A percentile compares a stretch with the other conserved stretches of the same genome.
Conservation (phyloP, 2,113 vertebrate species). For the Cyanocitta stelleri region DNA sequence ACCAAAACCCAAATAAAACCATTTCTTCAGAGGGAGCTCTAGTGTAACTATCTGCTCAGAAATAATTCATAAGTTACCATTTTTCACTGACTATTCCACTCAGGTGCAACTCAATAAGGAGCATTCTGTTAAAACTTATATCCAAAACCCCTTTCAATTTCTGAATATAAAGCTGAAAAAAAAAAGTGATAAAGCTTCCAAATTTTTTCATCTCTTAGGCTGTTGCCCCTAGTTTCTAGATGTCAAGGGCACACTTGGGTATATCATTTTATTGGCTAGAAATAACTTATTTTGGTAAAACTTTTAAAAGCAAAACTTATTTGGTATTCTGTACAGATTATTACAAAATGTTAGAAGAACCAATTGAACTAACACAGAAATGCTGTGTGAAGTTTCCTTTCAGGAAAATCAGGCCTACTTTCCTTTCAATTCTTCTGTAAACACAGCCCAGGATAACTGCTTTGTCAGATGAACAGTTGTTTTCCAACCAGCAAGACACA, state of each 20-base stretch:
- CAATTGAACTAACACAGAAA: neutral
- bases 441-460: neutral
- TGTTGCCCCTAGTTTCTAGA: neutral
- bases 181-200: neutral
- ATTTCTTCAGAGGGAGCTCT: neutral
- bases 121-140: neutral
- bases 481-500: neutral
- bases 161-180: neutral
- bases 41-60: slow-evolving; percentile 22
- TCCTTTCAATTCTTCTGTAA: neutral
- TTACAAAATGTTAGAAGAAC: neutral
- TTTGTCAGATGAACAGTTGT: neutral
- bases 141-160: neutral
- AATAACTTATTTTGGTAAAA: neutral
- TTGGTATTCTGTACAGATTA: neutral
- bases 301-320: neutral
- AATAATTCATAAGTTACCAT: slow-evolving; percentile 48
- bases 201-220: neutral
- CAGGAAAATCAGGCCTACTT: neutral
- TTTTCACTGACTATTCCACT: slow-evolving; percentile 10
- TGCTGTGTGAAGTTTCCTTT: neutral
- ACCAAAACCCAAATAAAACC: neutral
- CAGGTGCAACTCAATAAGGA: neutral
- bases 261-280: neutral
- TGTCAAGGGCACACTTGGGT: neutral